These are phyloP conservation scores for Sula dactylatra DNA, from an alignment of 2,113 vertebrate species.

Conservation along the genomic window DNA sequence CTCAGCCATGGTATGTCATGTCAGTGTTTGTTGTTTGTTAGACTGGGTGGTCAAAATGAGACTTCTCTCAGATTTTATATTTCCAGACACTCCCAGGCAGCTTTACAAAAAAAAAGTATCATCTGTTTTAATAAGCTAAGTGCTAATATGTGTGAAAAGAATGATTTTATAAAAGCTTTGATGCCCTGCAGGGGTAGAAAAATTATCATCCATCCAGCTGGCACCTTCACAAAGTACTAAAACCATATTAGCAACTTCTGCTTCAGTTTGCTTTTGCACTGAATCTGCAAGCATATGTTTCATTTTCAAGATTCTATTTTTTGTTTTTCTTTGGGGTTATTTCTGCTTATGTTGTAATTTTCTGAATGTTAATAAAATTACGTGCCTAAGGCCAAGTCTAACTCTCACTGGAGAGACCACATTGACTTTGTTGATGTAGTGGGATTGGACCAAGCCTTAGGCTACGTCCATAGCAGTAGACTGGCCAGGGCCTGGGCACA, in stretches of 20 bases:
- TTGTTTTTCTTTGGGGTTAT: constrained; percentile 62
- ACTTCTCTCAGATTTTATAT: constrained; percentile 64
- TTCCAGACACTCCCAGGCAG: constrained; percentile 61
- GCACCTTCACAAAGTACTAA: constrained; percentile 78
- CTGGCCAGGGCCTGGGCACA: neutral
- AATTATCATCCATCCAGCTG: constrained; percentile 82
- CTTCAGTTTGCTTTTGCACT: constrained; percentile 74
- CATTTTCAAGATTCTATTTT: constrained; percentile 60
- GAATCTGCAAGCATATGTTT: constrained; percentile 76
- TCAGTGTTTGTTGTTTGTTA: constrained; percentile 63
- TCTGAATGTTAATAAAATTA: constrained; percentile 46
- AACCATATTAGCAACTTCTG: constrained; percentile 79
- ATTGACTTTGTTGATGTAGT: neutral
- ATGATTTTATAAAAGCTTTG: constrained; percentile 83
- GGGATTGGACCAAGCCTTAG: neutral
- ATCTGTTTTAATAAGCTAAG: constrained; percentile 82
- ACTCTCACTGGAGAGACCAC: neutral
- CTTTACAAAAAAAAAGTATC: constrained; percentile 76
- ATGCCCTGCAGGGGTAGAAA: constrained; percentile 81
- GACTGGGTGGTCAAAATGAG: constrained; percentile 65
- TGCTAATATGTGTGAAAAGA: constrained; percentile 84
- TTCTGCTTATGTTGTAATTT: constrained; percentile 71
- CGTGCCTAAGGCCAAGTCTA: neutral
- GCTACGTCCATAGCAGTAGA: neutral
- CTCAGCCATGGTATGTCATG: constrained; percentile 60